Evolutionary conservation across 2,888 invertebrate species (phyloP).

Genomic region (Saturnia japonica): DNA sequence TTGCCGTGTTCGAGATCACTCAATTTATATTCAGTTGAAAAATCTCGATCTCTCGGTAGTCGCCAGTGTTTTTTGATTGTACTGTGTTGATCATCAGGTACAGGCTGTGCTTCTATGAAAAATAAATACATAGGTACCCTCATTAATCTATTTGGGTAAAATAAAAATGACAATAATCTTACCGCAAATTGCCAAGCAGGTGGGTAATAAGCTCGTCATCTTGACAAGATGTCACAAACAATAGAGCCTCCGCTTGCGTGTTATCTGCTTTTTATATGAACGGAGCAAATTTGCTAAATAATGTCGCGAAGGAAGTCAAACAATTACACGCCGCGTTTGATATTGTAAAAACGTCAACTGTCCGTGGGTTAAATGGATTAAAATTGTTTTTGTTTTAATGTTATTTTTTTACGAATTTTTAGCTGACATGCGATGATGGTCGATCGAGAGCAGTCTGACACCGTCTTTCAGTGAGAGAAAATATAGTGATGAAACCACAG

Average conservation of each 20-base stretch:
- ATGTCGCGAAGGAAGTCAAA: slow-evolving; percentile 67
- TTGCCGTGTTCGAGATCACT: too few relatives aligned
- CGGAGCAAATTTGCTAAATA: slow-evolving; percentile 71
- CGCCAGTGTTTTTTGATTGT: too few relatives aligned
- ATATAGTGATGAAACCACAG: background rate
- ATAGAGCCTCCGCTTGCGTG: slow-evolving; percentile 55
- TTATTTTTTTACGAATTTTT: background rate
- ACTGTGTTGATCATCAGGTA: too few relatives aligned
- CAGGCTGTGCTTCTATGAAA: background rate
- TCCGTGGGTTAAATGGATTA: slow-evolving; percentile 7
- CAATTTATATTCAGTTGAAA: too few relatives aligned
- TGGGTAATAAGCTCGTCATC: slow-evolving; percentile 49
- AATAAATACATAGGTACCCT: too few relatives aligned
- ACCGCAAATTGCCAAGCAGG: slow-evolving; percentile 56
- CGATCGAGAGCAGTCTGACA: too few relatives aligned
- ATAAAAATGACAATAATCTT: slow-evolving; percentile 34
- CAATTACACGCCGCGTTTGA: slow-evolving; percentile 57
- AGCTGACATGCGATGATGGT: background rate
- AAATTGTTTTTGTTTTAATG: background rate
- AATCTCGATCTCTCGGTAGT: too few relatives aligned
- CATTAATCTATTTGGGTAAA: slow-evolving; percentile 25
- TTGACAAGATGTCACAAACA: slow-evolving; percentile 48
- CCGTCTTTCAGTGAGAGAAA: background rate
- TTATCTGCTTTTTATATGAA: slow-evolving; percentile 67
- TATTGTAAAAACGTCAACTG: slow-evolving; percentile 40